Base-by-base conservation (phyloP, 2,888 invertebrate species). In the Phaonia tiefii region DNA sequence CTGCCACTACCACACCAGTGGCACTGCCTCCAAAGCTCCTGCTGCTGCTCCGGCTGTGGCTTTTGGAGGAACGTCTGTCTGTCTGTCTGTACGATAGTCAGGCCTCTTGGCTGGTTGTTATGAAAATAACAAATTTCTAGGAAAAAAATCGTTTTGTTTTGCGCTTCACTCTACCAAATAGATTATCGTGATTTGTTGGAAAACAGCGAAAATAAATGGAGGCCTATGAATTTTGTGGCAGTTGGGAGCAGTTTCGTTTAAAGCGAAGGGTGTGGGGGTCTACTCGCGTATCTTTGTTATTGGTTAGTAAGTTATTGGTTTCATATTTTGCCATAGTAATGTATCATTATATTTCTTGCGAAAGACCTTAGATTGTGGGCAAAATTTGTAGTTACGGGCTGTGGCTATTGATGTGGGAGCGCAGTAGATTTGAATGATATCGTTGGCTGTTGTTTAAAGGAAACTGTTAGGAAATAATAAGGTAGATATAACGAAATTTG, bases 151-250 rank as follows among this genome's bases (percentile, higher is more conserved):
- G 63, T 75, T 80, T 70, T 37, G 22, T 39, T 20, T 58, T 11
- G 20, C 8, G 51, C 3, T 51, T 51, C 22, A 5, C 58, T 20
- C 13, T 63, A 74, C 78, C 65, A 75, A 72, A 81, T 72, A 81
- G 78, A 77, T 81, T 78, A 81, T 81, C 81, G 78, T 78, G 81
- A 81, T 81, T 81, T 81, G 81, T 78, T 81, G 81, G 72, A 81
- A 72, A 78, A 75, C 54, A 74, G 74, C 67, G 69, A 17, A 13
- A 69, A 75, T 65, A 78, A 75, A 75, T 42, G 60, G 20, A 78
- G 56, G 81, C 78, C 72, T 80, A 77, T 42, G 58, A 37, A 73
- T 63, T 39, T 63, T 63, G 42, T 42, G 63, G 42, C 63, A 63
- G 63, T 42, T 42, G 39, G 60, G 5, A 63, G 63, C 17, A 7